Conservation (phyloP, 2,888 invertebrate species). For the Oscheius myriophilus region DNA sequence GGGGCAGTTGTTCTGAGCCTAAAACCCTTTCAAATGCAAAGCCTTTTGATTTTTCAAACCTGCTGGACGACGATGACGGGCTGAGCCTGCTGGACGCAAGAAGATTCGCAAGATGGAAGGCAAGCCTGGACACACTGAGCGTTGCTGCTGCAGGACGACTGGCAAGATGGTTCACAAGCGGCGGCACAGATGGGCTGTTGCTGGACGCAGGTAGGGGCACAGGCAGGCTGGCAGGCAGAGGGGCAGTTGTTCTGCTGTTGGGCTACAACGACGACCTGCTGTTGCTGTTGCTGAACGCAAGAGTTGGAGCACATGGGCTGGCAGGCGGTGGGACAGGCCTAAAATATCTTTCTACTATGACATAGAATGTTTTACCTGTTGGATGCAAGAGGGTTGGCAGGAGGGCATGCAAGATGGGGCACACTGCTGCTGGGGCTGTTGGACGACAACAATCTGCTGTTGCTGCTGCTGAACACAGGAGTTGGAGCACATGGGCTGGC, state of each 20-base stretch:
- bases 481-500: slow-evolving; percentile 60
- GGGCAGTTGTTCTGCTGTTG: slow-evolving; percentile 32
- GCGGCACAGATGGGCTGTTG: slow-evolving; percentile 59
- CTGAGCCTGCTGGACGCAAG: slow-evolving; percentile 54
- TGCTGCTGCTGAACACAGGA: slow-evolving; percentile 49
- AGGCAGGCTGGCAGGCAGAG: slow-evolving; percentile 52
- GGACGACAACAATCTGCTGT: slow-evolving; percentile 45
- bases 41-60: slow-evolving; percentile 17
- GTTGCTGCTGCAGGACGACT: slow-evolving; percentile 60
- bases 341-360: not conserved
- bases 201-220: slow-evolving; percentile 57
- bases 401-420: slow-evolving; percentile 59
- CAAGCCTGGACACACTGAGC: slow-evolving; percentile 64
- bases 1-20: slow-evolving; percentile 35
- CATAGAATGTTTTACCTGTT: slow-evolving; percentile 32
- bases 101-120: slow-evolving; percentile 60
- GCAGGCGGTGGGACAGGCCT: slow-evolving; percentile 42
- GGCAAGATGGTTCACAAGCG: slow-evolving; percentile 56
- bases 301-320: slow-evolving; percentile 38
- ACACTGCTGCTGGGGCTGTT: slow-evolving; percentile 47
- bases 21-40: slow-evolving; percentile 20
- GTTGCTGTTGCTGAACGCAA: slow-evolving; percentile 35
- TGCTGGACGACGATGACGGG: slow-evolving; percentile 41
- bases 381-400: slow-evolving; percentile 57
- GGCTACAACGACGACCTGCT: slow-evolving; percentile 43